These are phyloP conservation scores for Lutra lutra DNA, from an alignment of 2,797 vertebrate genomes.

Conservation along the genomic window DNA sequence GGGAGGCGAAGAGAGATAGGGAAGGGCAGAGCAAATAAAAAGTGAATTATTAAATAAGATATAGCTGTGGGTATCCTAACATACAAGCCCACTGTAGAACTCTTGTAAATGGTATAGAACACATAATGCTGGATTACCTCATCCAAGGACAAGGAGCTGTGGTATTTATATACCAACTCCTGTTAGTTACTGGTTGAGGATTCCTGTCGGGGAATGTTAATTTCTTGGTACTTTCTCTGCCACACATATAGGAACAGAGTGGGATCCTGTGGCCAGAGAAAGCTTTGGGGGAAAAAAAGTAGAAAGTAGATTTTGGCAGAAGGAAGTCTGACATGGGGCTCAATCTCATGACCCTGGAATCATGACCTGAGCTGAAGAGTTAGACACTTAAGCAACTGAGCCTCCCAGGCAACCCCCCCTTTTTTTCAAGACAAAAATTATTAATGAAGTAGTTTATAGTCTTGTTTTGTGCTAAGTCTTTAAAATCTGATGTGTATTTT, in stretches of 20 bases:
- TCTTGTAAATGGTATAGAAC: neutral
- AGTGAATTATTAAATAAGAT: neutral
- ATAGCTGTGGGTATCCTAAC: neutral
- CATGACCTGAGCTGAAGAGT: neutral
- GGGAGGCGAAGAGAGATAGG: neutral
- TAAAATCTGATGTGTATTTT: neutral
- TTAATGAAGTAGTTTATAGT: neutral
- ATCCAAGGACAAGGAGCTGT: neutral
- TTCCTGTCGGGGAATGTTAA: neutral
- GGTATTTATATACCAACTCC: neutral
- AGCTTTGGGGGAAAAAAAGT: neutral
- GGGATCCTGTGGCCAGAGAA: neutral
- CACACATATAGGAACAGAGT: neutral
- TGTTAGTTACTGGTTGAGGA: neutral
- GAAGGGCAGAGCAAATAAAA: neutral
- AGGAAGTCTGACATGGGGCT: neutral
- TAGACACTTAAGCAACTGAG: neutral
- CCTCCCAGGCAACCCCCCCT: neutral
- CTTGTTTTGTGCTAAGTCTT: neutral
- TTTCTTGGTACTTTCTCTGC: conserved; percentile 31
- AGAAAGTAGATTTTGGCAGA: neutral
- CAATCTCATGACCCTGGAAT: neutral
- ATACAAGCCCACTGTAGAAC: neutral
- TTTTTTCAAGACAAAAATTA: neutral
- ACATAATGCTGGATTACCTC: neutral